A percentile compares a stretch with the other conserved stretches of the same genome.
These are phyloP conservation scores for Zaprionus bogoriensis DNA, from an alignment of 2,888 invertebrate species.

Conservation along the genomic window DNA sequence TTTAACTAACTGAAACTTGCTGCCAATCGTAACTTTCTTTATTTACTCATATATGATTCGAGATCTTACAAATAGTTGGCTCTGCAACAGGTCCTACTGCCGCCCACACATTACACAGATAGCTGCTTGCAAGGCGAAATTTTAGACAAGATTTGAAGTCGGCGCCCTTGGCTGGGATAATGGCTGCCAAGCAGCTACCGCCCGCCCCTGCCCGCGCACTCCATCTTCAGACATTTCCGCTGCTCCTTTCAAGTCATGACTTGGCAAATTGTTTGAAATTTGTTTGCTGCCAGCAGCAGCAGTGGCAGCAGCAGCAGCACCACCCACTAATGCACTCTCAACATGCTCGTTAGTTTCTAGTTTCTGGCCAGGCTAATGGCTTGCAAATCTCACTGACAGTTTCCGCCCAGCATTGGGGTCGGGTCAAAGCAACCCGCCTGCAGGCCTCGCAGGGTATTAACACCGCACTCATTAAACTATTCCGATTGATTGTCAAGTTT, in stretches of 20 bases:
- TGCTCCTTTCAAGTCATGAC: slow-evolving; percentile 40
- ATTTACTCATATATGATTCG: neutral
- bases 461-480: slow-evolving; percentile 56
- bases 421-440: slow-evolving; percentile 23
- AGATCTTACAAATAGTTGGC: neutral
- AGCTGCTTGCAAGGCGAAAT: neutral
- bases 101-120: neutral
- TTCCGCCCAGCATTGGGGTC: slow-evolving; percentile 44
- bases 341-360: slow-evolving; percentile 47
- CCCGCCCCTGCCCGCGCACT: neutral
- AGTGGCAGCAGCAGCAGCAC: neutral
- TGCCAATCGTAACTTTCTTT: neutral
- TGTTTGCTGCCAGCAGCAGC: slow-evolving; percentile 12
- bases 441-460: neutral
- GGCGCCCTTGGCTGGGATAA: slow-evolving; percentile 12
- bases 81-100: slow-evolving; percentile 9
- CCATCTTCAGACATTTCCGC: neutral
- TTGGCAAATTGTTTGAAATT: slow-evolving; percentile 49
- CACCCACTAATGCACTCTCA: slow-evolving; percentile 52
- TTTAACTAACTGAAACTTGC: neutral
- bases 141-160: slow-evolving; percentile 3
- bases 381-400: slow-evolving; percentile 41
- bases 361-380: slow-evolving; percentile 35
- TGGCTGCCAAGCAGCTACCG: neutral
- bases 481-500: slow-evolving; percentile 60